These are phyloP conservation scores for Acridotheres tristis DNA, from an alignment of 2,797 vertebrate species.

Conservation along the genomic window DNA sequence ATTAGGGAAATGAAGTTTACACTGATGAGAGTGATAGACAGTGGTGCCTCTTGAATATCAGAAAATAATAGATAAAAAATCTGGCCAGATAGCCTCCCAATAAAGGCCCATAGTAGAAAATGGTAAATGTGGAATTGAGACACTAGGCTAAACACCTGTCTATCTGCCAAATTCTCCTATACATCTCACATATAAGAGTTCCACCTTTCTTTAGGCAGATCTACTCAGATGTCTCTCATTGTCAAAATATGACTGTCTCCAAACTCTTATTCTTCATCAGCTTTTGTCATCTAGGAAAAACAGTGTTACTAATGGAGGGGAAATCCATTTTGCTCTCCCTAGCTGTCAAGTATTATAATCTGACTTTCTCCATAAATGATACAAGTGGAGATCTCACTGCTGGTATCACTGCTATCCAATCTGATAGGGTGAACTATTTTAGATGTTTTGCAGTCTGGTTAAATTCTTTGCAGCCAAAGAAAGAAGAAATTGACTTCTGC, in stretches of 20 bases:
- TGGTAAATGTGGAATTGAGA: not conserved
- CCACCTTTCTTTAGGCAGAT: not conserved
- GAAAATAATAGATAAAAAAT: not conserved
- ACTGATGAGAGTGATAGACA: not conserved
- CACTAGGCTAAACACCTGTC: accelerated
- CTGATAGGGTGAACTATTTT: not conserved
- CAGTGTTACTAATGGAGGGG: accelerated
- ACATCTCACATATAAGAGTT: accelerated
- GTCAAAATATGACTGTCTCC: not conserved
- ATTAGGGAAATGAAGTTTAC: not conserved
- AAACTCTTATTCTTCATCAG: not conserved
- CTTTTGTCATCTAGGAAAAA: not conserved
- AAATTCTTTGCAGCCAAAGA: not conserved
- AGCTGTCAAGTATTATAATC: not conserved
- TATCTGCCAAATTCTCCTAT: not conserved
- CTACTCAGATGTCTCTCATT: not conserved
- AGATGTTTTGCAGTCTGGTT: not conserved
- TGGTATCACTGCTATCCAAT: not conserved
- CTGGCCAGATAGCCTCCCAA: not conserved
- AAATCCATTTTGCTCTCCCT: not conserved
- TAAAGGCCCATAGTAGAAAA: not conserved
- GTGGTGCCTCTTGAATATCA: not conserved
- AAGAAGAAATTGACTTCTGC: not conserved
- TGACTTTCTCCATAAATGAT: not conserved
- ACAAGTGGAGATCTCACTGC: not conserved